Evolutionary conservation across 2,113 vertebrate species (phyloP), one percentile per base, ranked within the genome.

Genomic region (Cromileptes altivelis): DNA sequence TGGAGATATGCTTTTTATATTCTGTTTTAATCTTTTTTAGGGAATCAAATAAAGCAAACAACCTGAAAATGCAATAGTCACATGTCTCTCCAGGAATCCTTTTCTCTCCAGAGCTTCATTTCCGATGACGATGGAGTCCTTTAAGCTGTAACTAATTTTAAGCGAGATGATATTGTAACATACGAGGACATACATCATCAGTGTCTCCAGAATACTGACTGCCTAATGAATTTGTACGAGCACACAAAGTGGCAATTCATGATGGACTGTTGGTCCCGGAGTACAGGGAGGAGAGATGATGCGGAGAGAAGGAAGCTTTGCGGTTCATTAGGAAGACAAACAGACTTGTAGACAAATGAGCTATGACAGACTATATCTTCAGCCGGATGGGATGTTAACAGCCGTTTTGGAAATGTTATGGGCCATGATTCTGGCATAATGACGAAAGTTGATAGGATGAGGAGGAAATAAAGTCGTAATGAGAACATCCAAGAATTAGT

Each of bases 311-410:
- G 23, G 33, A 68, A 58, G 55, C 57, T 77, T 15, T 56, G 50
- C 1, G 62, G 25, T 73, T 75, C 77, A 84, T 90, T 80, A 77
- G 56, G 52, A 81, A 81, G 37, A 82, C 71, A 69, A 73, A 81
- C 73, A 77, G 23, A 79, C 60, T 47, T 55, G 52, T 23, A 30
- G 64, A 74, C 25, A 73, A 74, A 88, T 75, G 30, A 83, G 8
- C 49, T 53, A 19, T 62, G 42, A 77, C 40, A 45, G 68, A 50
- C 47, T 69, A 14, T n/a, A 80, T 72, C 73, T 77, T 80, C 70
- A 49, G 45, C 65, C 47, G 33, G 75, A 61, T 67, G 61, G 25
- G 50, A 61, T 37, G 56, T 75, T 47, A 60, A 47, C 23, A 58
- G 56, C 15, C 57, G n/a, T 45, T 78, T 55, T 63, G 42, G 13